Conservation (phyloP, 2,797 vertebrate species). For the Pangasius mekongensis region DNA sequence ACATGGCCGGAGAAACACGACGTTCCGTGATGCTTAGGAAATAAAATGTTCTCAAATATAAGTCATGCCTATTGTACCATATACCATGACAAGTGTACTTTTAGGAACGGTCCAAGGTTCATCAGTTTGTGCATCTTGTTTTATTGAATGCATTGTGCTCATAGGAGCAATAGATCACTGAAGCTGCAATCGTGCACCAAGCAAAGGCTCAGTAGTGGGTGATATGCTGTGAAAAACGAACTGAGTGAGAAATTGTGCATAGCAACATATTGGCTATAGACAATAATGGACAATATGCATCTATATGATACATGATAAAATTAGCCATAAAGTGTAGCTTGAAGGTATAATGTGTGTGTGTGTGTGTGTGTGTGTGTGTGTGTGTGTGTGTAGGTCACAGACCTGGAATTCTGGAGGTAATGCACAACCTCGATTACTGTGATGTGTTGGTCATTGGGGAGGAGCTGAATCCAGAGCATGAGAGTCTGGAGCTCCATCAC, state of each 20-base stretch:
- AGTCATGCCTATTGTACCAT: background rate
- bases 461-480: slow-evolving; percentile 84
- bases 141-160: slow-evolving; percentile 39
- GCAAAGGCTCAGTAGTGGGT: slow-evolving; percentile 32
- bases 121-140: slow-evolving; percentile 27
- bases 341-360: background rate
- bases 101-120: slow-evolving; percentile 29
- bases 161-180: slow-evolving; percentile 46
- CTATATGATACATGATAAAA: background rate
- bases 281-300: background rate
- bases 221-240: background rate
- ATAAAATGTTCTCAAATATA: background rate
- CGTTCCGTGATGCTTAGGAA: background rate
- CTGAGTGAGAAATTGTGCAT: background rate
- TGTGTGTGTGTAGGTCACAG: slow-evolving; percentile 72
- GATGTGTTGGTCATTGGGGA: slow-evolving; percentile 90
- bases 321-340: background rate
- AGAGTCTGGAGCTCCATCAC: slow-evolving; percentile 88
- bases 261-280: background rate
- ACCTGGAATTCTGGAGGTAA: slow-evolving; percentile 82
- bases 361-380: slow-evolving; percentile 31
- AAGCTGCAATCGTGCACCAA: slow-evolving; percentile 54
- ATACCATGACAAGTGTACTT: background rate
- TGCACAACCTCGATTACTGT: slow-evolving; percentile 96
- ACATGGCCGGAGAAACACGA: background rate